These are phyloP conservation scores for Chrysoperla carnea DNA, from an alignment of 1,140 invertebrate genomes.

Conservation along the genomic window DNA sequence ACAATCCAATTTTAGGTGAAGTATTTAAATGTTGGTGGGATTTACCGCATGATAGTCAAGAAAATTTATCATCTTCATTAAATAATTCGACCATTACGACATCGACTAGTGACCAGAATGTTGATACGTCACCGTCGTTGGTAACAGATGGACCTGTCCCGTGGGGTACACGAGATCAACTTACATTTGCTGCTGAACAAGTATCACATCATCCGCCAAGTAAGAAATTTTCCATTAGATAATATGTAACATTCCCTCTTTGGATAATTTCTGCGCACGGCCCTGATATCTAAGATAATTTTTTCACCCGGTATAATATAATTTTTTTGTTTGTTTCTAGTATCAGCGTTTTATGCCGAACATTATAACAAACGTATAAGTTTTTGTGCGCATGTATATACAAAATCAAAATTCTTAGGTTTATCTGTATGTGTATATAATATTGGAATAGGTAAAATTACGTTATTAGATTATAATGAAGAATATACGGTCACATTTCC, in stretches of 20 bases:
- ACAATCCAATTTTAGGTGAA: constrained; percentile 94
- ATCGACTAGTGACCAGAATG: constrained; percentile 10
- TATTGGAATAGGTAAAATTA: constrained; percentile 66
- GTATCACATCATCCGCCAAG: constrained; percentile 98
- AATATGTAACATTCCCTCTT: not conserved
- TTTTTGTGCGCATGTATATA: constrained; percentile 91
- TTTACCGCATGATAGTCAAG: constrained; percentile 22
- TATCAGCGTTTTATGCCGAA: constrained; percentile 95
- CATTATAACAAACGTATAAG: constrained; percentile 76
- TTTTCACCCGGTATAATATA: no score
- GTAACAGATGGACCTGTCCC: constrained; percentile 61
- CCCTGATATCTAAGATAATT: not conserved
- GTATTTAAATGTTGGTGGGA: constrained; percentile 84
- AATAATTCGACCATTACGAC: constrained; percentile 1
- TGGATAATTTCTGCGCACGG: no score
- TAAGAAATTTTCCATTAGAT: constrained; percentile 27
- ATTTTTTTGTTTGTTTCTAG: constrained; percentile 21
- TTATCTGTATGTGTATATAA: constrained; percentile 86
- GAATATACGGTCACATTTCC: constrained; percentile 91
- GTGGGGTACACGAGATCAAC: constrained; percentile 61
- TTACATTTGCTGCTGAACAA: constrained; percentile 91
- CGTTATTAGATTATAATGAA: constrained; percentile 66
- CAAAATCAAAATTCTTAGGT: constrained; percentile 94
- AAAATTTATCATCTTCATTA: not conserved
- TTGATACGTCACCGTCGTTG: constrained; percentile 17